Percentiles rank a stretch among this genome's conserved stretches.
Evolutionary conservation across 2,797 vertebrate genomes (phyloP).

Genomic region (Stomatorhinus walkeri): DNA sequence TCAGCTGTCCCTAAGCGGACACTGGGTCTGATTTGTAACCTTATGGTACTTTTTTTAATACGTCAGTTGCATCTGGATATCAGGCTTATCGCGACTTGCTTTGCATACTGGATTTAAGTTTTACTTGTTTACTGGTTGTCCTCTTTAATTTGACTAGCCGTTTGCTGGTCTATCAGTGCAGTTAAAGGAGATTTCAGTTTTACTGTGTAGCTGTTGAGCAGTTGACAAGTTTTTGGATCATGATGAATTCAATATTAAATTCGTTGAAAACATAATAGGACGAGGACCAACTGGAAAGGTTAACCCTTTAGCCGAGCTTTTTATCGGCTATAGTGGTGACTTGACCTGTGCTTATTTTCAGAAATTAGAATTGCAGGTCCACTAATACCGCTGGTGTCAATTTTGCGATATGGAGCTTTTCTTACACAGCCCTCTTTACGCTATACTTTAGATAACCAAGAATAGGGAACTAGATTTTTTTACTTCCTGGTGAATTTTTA

Average conservation of each 20-base stretch:
- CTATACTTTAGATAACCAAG: neutral
- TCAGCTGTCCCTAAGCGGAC: neutral
- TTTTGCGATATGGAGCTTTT: neutral
- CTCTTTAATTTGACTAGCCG: neutral
- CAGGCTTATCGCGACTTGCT: neutral
- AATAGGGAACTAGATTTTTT: neutral
- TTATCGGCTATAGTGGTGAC: neutral
- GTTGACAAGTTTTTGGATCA: neutral
- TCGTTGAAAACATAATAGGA: neutral
- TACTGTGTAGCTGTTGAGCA: neutral
- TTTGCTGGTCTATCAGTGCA: neutral
- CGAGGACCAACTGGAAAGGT: neutral
- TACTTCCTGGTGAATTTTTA: neutral
- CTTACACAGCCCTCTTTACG: neutral
- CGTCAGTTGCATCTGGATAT: neutral
- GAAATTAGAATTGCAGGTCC: neutral
- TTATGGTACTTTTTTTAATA: neutral
- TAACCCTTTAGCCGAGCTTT: neutral
- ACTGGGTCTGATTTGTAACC: neutral
- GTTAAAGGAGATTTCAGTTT: neutral
- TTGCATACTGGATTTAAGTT: neutral
- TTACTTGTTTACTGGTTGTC: neutral
- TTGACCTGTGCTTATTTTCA: neutral
- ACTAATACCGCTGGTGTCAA: neutral
- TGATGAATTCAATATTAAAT: neutral